Percentiles rank a stretch among this genome's conserved stretches.
These are phyloP conservation scores for Metellina segmentata DNA, from an alignment of 2,888 invertebrate genomes.

Conservation along the genomic window DNA sequence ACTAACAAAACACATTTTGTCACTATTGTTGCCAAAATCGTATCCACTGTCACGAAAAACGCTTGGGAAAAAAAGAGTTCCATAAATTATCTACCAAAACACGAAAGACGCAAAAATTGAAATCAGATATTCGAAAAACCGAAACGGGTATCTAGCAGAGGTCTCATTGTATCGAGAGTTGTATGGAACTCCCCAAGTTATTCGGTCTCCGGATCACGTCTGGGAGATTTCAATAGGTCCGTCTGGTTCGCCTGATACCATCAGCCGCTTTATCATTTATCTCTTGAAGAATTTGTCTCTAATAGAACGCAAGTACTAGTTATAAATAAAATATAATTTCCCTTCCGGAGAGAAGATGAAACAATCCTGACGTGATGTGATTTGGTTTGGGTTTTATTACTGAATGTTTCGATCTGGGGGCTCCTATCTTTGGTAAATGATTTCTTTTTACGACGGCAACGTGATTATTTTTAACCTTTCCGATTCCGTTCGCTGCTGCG, in stretches of 20 bases:
- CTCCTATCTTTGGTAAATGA: neutral
- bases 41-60: neutral
- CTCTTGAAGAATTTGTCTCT: neutral
- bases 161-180: neutral
- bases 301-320: neutral
- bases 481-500: neutral
- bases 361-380: neutral
- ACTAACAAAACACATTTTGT: neutral
- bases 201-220: neutral
- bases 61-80: neutral
- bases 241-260: neutral
- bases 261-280: neutral
- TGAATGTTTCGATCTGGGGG: neutral
- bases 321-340: constrained; percentile 25
- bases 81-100: neutral
- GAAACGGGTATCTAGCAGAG: neutral
- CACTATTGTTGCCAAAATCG: neutral
- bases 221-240: neutral
- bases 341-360: neutral
- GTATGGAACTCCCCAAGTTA: neutral
- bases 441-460: neutral
- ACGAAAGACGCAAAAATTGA: neutral
- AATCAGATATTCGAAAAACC: neutral
- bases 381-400: neutral
- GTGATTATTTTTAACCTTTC: neutral